These are phyloP conservation scores for Conops quadrifasciatus DNA, from an alignment of 2,888 invertebrate species.

Conservation along the genomic window DNA sequence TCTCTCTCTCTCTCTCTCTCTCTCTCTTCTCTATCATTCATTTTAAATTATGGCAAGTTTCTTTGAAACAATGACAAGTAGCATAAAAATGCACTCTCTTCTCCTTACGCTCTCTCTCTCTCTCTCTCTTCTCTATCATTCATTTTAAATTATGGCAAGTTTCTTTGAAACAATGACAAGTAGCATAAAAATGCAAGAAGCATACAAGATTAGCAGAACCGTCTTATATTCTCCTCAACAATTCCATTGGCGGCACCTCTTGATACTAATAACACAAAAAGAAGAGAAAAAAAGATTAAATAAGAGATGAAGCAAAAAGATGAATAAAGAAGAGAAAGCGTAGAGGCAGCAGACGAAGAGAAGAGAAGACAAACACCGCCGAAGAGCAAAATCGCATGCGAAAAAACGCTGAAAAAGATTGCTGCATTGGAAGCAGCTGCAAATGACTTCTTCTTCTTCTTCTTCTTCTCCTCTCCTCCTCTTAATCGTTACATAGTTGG, in stretches of 20 bases:
- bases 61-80: neutral
- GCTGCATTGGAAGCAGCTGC: neutral
- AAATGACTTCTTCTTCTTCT: neutral
- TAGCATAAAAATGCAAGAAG: neutral
- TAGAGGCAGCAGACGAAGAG: neutral
- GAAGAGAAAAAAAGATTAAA: neutral
- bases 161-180: neutral
- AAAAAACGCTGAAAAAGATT: too few species aligned
- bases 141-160: conserved; percentile 15
- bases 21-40: neutral
- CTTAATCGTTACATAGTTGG: neutral
- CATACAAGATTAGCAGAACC: neutral
- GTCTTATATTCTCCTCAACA: too few species aligned
- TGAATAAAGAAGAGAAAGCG: neutral
- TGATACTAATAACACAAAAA: neutral
- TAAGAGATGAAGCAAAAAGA: neutral
- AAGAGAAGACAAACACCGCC: neutral
- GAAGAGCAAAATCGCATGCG: neutral
- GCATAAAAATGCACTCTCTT: neutral
- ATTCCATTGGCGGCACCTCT: too few species aligned
- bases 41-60: conserved; percentile 18
- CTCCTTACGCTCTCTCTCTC: neutral
- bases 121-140: neutral
- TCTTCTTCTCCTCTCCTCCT: too few species aligned
- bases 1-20: neutral